Evolutionary conservation across 2,797 vertebrate species (phyloP).

Genomic region (Hylomyscus alleni): DNA sequence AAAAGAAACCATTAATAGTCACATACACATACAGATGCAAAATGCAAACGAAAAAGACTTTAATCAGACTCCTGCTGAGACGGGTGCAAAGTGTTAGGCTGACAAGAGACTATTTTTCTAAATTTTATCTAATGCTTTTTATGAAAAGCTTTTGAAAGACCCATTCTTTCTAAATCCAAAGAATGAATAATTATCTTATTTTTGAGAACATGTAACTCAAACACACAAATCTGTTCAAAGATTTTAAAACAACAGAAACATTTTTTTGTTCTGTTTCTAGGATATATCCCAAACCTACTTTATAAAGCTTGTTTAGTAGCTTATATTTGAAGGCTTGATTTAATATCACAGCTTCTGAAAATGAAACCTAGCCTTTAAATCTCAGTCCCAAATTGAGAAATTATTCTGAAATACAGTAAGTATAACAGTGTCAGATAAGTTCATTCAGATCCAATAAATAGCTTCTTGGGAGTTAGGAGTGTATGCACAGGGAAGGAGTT

Average conservation of each 20-base stretch:
- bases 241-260: constrained; percentile 51
- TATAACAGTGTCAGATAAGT: neutral
- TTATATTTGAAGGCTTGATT: constrained; percentile 27
- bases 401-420: constrained; percentile 42
- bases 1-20: constrained; percentile 35
- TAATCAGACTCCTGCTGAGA: constrained; percentile 40
- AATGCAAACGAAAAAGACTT: constrained; percentile 49
- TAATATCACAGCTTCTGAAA: constrained; percentile 51
- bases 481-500: neutral
- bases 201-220: constrained; percentile 43
- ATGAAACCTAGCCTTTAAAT: neutral
- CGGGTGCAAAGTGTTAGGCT: constrained; percentile 66
- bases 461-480: neutral
- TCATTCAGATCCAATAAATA: neutral
- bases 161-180: constrained; percentile 47
- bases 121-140: constrained; percentile 66
- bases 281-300: constrained; percentile 4
- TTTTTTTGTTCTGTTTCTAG: constrained; percentile 27
- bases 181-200: constrained; percentile 47
- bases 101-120: constrained; percentile 7
- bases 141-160: constrained; percentile 34
- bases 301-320: constrained; percentile 11
- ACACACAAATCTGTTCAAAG: constrained; percentile 47
- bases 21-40: neutral
- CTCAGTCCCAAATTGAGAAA: constrained; percentile 12